Evolutionary conservation across 1,140 invertebrate genomes (phyloP), one percentile per base, ranked within the genome.

Genomic region (Eupeodes corollae): DNA sequence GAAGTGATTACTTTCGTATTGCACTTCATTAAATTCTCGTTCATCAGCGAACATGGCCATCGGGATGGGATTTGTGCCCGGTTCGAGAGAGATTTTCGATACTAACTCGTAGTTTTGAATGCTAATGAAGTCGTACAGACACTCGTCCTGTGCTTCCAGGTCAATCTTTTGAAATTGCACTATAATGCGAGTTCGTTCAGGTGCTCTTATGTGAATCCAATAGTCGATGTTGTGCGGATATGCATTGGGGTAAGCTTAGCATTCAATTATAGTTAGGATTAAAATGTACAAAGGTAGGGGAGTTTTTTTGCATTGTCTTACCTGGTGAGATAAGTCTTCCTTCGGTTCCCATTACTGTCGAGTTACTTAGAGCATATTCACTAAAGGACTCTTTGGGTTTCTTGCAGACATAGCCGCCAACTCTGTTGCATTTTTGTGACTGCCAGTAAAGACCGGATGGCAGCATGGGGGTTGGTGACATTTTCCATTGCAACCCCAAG

Each of bases 221-320:
- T 83, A 81, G 59, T 84, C 76, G 37, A 83, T 59, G 52, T 84
- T 78, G 51, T 80, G 77, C 53, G 78, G 74, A 65, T 87, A 87
- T 47, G 75, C 66, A 6, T 64, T 71, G 0, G 84, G 84, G 54
- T 78, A 79, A 51, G 79, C 77, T 2, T 78, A 78, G 10, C 9
- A 41, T 35, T 46, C 12, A 46, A 19, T 35, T 26, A n/a, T n/a
- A 31, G 6, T 32, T 44, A 26, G 80, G 1, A 70, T 75, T 18
- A 84, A 48, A 40, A 40, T 41, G 14, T 18, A 6, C 8, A 49
- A 15, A 42, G 14, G 42, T 12, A 42, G 18, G 60, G 5, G 21
- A 5, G 8, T 26, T 26, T 26, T 26, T 26, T 15, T 12, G 5
- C 6, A 10, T 18, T 11, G 6, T 44, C 41, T 38, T 50, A 56